Evolutionary conservation across 2,797 vertebrate species (phyloP).

Genomic region (Trachops cirrhosus): DNA sequence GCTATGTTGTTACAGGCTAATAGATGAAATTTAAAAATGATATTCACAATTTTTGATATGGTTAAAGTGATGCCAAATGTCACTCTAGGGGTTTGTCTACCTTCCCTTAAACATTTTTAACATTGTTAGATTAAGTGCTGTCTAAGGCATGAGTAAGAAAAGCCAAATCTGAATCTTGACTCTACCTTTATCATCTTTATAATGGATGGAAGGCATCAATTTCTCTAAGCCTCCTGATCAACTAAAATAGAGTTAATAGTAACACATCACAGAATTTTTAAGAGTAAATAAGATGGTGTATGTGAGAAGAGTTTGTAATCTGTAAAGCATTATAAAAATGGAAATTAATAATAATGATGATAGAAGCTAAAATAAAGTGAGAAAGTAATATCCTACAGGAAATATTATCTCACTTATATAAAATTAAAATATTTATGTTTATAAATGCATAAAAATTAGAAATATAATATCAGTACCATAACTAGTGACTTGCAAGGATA

Average conservation of each 20-base stretch:
- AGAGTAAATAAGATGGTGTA: neutral
- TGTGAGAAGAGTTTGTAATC: neutral
- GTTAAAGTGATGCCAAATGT: neutral
- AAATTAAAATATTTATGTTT: neutral
- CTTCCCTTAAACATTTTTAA: neutral
- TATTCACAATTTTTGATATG: neutral
- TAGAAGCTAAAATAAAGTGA: slow-evolving; percentile 13
- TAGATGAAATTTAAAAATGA: neutral
- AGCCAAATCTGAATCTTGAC: neutral
- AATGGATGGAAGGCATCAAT: neutral
- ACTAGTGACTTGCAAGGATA: neutral
- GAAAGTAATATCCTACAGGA: neutral
- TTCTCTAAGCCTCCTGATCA: neutral
- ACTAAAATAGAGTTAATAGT: neutral
- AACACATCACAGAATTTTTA: neutral
- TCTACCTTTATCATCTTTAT: neutral
- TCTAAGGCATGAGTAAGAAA: neutral
- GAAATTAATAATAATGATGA: neutral
- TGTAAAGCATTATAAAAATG: neutral
- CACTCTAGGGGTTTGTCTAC: neutral
- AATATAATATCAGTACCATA: neutral
- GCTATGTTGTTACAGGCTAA: neutral
- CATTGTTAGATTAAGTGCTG: neutral
- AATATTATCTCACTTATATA: neutral
- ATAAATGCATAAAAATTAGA: slow-evolving; percentile 12